Percentiles rank a stretch among this genome's conserved stretches.
These are phyloP conservation scores for Oconnorella tubifera DNA, from an alignment of 2,888 invertebrate genomes.

Conservation along the genomic window DNA sequence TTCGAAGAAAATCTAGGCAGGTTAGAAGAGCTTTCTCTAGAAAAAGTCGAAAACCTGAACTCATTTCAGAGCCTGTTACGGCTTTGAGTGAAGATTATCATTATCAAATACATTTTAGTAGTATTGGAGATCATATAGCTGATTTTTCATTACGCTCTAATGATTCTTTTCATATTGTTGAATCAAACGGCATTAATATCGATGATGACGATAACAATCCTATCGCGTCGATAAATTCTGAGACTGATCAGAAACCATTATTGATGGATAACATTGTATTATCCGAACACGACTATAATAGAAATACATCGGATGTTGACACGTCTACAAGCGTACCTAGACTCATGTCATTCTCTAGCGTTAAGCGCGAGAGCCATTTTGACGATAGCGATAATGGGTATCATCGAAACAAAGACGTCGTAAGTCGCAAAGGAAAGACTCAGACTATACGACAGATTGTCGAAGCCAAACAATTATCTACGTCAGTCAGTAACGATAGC, in stretches of 20 bases:
- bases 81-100: no score
- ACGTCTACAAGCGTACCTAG: not conserved
- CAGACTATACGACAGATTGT: not conserved
- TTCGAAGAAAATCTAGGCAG: not conserved
- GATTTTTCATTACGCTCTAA: no score
- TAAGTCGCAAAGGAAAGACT: not conserved
- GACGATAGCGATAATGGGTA: no score
- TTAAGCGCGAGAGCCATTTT: not conserved
- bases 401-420: not conserved
- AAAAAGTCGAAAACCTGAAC: not conserved
- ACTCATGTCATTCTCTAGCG: not conserved
- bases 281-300: conserved; percentile 21
- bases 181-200: no score
- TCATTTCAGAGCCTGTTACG: no score
- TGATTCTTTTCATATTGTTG: no score
- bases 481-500: conserved; percentile 2
- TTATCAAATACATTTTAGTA: no score
- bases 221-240: not conserved
- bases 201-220: no score
- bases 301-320: not conserved
- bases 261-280: conserved; percentile 11
- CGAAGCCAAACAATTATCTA: not conserved
- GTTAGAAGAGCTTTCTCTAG: not conserved
- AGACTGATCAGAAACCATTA: not conserved
- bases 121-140: no score